Base-by-base conservation (phyloP, 2,888 invertebrate genomes). In the Carabus problematicus region DNA sequence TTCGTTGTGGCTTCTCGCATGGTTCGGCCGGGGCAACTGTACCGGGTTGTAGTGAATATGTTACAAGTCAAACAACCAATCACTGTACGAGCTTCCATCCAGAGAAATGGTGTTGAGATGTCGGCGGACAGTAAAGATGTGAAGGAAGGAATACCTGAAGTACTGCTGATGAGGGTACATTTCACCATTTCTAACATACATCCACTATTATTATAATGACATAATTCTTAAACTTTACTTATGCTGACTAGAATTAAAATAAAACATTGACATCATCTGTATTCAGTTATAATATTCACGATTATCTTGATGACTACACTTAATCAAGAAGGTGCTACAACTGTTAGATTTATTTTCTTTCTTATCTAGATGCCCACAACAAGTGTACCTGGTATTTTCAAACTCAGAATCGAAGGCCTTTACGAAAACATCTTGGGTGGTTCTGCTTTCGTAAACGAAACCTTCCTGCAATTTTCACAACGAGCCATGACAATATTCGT, bases 401-500 rank as follows among this genome's bases (percentile, higher is more conserved):
- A 90, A 76, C 84, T 98, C 39, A 72, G 81, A 55, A 80, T 82
- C 1, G 82, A 82, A 74, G 84, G 86, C 67, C 78, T 85, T 4
- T 86, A 92, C 73, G 90, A 92, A 76, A 89, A 89, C 63, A 86
- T 92, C 3, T 87, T 90, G 66, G 95, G 95, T 7, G 97, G 97
- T 0, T 89, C 92, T 64, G 93, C 95, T 0, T 98, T 98, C 81
- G 83, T 89, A 54, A 97, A 98, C 77, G 95, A 96, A 79, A 95
- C 95, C 0, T 84, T 88, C 70, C 84, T 98, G 11, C 85, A 86
- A 1, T 98, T 97, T 83, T 94, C 94, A 0, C 91, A 91, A 75
- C 86, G 97, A 45, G 95, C 96, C 59, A 94, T 97, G 91, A 96
- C 97, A 0, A 94, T 97, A 72, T 96, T 97, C 79, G 92, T 98